Percentiles rank a stretch among this genome's conserved stretches.
Evolutionary conservation across 2,113 vertebrate genomes (phyloP).

Genomic region (Pycnonotus jocosus): DNA sequence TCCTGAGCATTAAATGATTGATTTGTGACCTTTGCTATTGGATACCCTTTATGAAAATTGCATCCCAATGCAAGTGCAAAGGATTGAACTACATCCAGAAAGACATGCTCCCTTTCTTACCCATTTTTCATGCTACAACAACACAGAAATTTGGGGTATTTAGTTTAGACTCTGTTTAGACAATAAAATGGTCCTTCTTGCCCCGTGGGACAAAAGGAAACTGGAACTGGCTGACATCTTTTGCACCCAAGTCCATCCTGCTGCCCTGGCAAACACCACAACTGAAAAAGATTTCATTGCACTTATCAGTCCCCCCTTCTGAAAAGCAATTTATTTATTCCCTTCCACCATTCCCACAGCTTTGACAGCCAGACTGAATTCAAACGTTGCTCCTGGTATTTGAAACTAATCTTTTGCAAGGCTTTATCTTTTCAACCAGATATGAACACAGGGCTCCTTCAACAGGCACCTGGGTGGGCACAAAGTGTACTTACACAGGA

Average conservation of each 20-base stretch:
- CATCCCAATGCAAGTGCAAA: not conserved
- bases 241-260: not conserved
- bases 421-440: not conserved
- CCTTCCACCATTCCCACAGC: not conserved
- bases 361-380: not conserved
- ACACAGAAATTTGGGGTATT: not conserved
- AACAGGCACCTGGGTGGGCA: not conserved
- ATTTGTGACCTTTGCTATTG: not conserved
- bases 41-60: not conserved
- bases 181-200: not conserved
- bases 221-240: not conserved
- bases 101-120: not conserved
- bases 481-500: not conserved
- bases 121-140: fast-evolving
- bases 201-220: not conserved
- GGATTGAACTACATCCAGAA: not conserved
- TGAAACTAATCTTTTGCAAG: not conserved
- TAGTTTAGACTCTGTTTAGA: not conserved
- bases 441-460: not conserved
- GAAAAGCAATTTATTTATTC: not conserved
- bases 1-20: not conserved
- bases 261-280: not conserved
- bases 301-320: not conserved
- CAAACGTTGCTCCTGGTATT: not conserved
- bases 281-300: not conserved